Conservation (phyloP, 2,888 invertebrate species). For the Mactromeris polynyma region DNA sequence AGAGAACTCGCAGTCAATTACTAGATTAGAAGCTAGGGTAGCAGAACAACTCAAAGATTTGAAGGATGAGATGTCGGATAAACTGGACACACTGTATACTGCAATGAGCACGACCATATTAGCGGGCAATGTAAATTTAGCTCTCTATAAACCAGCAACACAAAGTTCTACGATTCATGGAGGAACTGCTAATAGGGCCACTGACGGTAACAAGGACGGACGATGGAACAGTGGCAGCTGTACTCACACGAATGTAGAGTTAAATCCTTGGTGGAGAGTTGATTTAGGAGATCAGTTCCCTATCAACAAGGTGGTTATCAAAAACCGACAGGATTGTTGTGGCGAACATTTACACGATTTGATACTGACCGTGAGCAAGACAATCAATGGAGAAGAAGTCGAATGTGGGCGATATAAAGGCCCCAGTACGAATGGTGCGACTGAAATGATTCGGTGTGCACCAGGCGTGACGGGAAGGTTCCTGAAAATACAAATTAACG, state of each 20-base stretch:
- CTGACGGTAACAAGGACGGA: background rate
- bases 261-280: constrained; percentile 7
- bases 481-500: background rate
- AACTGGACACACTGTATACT: no score
- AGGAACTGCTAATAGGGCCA: background rate
- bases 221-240: background rate
- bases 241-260: background rate
- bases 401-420: background rate
- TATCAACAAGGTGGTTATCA: background rate
- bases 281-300: background rate
- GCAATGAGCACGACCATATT: no score
- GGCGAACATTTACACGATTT: background rate
- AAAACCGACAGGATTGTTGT: background rate
- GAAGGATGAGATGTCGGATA: no score
- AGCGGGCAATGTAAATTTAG: background rate
- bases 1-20: no score
- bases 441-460: background rate
- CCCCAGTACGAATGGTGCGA: background rate
- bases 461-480: background rate
- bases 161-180: background rate
- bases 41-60: no score
- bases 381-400: no score
- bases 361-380: background rate
- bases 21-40: no score
- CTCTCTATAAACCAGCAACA: background rate